Evolutionary conservation across 2,113 vertebrate genomes (phyloP).

Genomic region (Lycocorax pyrrhopterus): DNA sequence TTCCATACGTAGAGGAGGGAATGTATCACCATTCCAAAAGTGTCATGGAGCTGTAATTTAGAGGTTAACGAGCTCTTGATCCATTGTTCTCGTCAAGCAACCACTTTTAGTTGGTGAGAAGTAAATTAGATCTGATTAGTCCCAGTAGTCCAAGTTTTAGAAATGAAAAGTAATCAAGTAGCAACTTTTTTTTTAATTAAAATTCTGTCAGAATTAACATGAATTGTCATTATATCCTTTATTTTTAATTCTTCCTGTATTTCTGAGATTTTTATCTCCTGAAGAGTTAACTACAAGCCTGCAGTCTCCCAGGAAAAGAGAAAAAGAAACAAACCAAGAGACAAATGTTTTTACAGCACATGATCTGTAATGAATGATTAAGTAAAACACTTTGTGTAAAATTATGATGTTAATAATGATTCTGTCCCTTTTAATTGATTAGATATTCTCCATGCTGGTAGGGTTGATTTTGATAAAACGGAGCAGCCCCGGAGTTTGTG

Average conservation of each 20-base stretch:
- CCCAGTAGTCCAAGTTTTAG: conserved; percentile 45
- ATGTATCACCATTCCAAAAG: background rate
- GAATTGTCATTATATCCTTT: background rate
- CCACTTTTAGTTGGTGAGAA: conserved; percentile 7
- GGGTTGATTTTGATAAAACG: conserved; percentile 80
- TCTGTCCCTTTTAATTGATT: conserved; percentile 78
- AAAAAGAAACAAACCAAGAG: conserved; percentile 52
- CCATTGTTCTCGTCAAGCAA: conserved; percentile 33
- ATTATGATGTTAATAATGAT: conserved; percentile 85
- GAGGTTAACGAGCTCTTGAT: conserved; percentile 29
- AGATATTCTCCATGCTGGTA: conserved; percentile 61
- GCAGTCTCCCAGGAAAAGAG: background rate
- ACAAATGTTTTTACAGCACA: conserved; percentile 68
- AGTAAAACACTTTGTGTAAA: conserved; percentile 83
- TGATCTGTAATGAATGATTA: conserved; percentile 83
- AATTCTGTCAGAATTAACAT: conserved; percentile 21
- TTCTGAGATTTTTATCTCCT: background rate
- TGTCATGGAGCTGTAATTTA: conserved; percentile 23
- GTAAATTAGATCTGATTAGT: conserved; percentile 44
- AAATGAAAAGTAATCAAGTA: conserved; percentile 63
- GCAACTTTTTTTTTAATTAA: conserved; percentile 55
- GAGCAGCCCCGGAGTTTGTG: conserved; percentile 64
- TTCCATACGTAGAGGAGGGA: background rate
- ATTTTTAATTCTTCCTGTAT: background rate
- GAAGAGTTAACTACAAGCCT: background rate